These are phyloP conservation scores for Gadopsis bispinosus DNA, from an alignment of 2,797 vertebrate species.

Conservation along the genomic window DNA sequence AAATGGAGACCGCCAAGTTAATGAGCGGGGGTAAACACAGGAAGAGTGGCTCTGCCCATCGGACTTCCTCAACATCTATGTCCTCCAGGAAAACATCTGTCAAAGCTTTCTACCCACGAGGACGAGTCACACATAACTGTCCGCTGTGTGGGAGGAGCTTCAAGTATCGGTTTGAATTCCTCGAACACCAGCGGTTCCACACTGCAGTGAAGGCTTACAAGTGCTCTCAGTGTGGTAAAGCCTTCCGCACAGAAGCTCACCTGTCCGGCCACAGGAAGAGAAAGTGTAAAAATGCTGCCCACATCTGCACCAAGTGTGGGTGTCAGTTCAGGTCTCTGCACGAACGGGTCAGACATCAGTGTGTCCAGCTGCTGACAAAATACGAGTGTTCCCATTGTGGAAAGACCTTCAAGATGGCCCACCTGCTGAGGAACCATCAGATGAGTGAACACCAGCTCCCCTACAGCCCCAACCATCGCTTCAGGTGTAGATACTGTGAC, in stretches of 20 bases:
- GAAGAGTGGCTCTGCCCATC: slow-evolving; percentile 57
- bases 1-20: slow-evolving; percentile 56
- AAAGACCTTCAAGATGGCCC: slow-evolving; percentile 83
- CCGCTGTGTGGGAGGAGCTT: slow-evolving; percentile 82
- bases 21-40: slow-evolving; percentile 69
- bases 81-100: slow-evolving; percentile 66
- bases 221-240: slow-evolving; percentile 82
- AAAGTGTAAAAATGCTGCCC: slow-evolving; percentile 81
- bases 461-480: slow-evolving; percentile 82
- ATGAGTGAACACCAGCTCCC: slow-evolving; percentile 83
- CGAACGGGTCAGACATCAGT: slow-evolving; percentile 79
- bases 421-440: slow-evolving; percentile 82
- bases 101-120: slow-evolving; percentile 71
- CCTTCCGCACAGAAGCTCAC: slow-evolving; percentile 81
- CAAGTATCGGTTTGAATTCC: slow-evolving; percentile 83
- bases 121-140: slow-evolving; percentile 79
- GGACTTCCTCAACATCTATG: slow-evolving; percentile 49
- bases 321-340: slow-evolving; percentile 79
- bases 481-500: slow-evolving; percentile 82
- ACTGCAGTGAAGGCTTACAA: slow-evolving; percentile 82
- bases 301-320: slow-evolving; percentile 81
- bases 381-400: slow-evolving; percentile 82
- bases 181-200: slow-evolving; percentile 83
- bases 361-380: slow-evolving; percentile 79
- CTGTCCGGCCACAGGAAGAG: slow-evolving; percentile 81